Evolutionary conservation across 2,113 vertebrate species (phyloP).

Genomic region (Oryzias curvinotus): DNA sequence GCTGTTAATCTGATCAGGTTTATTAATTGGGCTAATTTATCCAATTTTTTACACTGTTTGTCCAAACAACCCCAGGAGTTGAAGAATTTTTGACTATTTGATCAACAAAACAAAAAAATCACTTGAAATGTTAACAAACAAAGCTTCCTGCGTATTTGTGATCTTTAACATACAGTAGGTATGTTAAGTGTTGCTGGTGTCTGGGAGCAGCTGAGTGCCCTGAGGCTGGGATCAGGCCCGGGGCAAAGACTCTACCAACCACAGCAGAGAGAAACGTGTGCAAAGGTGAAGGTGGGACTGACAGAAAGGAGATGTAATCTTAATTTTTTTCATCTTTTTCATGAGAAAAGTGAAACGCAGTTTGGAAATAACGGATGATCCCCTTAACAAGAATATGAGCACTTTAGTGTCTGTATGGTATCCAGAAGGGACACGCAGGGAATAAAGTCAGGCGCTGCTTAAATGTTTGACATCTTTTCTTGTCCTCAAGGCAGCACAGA

Average conservation of each 20-base stretch:
- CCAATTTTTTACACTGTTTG: neutral
- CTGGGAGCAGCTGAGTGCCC: slow-evolving; percentile 44
- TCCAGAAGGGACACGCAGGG: slow-evolving; percentile 14
- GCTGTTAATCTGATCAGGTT: slow-evolving; percentile 48
- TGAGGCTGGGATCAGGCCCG: slow-evolving; percentile 28
- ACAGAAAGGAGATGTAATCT: slow-evolving; percentile 35
- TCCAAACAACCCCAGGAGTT: slow-evolving; percentile 2
- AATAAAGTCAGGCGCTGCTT: neutral
- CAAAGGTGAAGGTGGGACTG: slow-evolving; percentile 48
- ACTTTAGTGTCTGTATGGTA: slow-evolving; percentile 14
- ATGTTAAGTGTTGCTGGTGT: slow-evolving; percentile 26
- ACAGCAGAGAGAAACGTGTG: slow-evolving; percentile 17
- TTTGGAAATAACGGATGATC: slow-evolving; percentile 36
- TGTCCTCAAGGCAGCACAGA: neutral
- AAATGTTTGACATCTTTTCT: slow-evolving; percentile 12
- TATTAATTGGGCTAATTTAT: slow-evolving; percentile 37
- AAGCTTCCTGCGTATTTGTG: slow-evolving; percentile 10
- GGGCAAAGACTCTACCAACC: slow-evolving; percentile 29
- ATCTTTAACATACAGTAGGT: too few relatives aligned
- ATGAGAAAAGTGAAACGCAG: slow-evolving; percentile 19
- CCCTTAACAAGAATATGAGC: slow-evolving; percentile 15
- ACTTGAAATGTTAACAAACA: neutral
- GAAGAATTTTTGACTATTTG: slow-evolving; percentile 20
- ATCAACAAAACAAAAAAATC: neutral
- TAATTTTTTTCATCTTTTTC: slow-evolving; percentile 21